These are phyloP conservation scores for Diglossa brunneiventris DNA, from an alignment of 2,113 vertebrate species.

Conservation along the genomic window DNA sequence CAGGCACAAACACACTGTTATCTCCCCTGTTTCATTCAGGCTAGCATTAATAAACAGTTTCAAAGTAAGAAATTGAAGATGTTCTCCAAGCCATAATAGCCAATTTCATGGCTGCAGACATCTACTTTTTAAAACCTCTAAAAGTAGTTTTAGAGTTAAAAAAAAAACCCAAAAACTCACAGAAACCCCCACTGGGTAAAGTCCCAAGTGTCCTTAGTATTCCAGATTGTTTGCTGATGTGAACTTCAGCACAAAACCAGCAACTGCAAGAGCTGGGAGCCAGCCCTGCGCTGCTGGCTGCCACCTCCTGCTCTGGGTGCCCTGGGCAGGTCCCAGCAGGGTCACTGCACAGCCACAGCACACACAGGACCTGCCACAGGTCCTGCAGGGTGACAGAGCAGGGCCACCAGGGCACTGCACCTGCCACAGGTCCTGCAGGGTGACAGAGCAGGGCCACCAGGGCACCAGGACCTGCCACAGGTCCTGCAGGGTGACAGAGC, in stretches of 20 bases:
- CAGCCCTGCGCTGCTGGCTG: not conserved
- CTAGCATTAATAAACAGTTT: not conserved
- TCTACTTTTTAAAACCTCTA: not conserved
- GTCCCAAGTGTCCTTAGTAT: not conserved
- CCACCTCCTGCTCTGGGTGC: not conserved
- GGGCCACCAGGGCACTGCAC: not conserved
- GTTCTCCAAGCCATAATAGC: not conserved
- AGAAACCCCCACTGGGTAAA: not conserved
- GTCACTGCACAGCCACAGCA: not conserved
- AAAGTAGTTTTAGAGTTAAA: too few species aligned
- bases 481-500: not conserved
- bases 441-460: not conserved
- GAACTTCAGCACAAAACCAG: not conserved
- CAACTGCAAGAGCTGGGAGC: rapidly evolving
- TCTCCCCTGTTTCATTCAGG: not conserved
- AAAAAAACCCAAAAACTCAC: too few species aligned
- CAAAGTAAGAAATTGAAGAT: not conserved
- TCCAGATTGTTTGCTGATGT: rapidly evolving
- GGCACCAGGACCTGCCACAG: too few species aligned
- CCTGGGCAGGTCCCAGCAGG: not conserved
- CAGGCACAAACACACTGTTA: not conserved
- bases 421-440: too few species aligned
- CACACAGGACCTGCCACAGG: not conserved
- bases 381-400: not conserved
- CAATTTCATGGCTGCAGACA: not conserved